Evolutionary conservation across 2,797 vertebrate species (phyloP).

Genomic region (Scolopax bukidnonensis): DNA sequence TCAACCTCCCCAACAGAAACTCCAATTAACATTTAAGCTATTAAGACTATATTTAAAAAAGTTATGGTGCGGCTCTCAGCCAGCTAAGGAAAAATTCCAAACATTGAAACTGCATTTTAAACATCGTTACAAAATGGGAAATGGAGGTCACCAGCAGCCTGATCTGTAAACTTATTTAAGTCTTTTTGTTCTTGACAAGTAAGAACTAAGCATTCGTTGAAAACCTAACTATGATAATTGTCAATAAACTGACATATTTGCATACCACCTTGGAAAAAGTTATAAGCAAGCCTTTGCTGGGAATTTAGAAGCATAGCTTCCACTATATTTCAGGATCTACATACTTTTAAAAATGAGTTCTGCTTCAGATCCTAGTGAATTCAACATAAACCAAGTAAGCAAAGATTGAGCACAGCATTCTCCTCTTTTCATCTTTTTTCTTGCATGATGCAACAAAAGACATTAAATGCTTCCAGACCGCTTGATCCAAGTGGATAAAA

Average conservation of each 20-base stretch:
- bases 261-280: background rate
- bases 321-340: background rate
- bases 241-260: background rate
- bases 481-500: background rate
- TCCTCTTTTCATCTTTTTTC: background rate
- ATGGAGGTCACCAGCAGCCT: background rate
- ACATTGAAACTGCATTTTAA: background rate
- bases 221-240: background rate
- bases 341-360: background rate
- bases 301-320: background rate
- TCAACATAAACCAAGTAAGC: background rate
- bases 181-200: background rate
- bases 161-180: background rate
- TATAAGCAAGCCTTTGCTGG: background rate
- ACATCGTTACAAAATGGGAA: background rate
- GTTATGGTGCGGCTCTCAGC: background rate
- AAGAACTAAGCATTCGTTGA: background rate
- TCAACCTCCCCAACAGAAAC: background rate
- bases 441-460: background rate
- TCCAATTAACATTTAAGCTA: constrained; percentile 32
- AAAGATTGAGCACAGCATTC: background rate
- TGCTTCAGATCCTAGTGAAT: background rate
- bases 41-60: background rate
- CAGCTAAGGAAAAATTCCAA: constrained; percentile 23
- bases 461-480: background rate